Conservation (phyloP, 2,888 invertebrate species). For the Sabatieria punctata region DNA sequence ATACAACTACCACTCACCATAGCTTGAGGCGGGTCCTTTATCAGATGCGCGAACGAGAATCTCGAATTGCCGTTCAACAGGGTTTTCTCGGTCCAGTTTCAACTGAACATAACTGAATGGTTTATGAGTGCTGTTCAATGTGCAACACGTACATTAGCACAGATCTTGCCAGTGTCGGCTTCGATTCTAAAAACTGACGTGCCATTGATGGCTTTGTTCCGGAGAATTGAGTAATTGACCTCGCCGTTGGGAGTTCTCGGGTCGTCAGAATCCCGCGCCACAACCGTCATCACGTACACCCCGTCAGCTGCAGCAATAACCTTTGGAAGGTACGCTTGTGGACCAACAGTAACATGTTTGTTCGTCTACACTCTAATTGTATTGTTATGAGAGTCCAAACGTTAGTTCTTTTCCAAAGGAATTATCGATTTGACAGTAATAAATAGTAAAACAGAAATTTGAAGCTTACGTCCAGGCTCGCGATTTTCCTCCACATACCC, state of each 20-base stretch:
- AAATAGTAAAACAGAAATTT: too few relatives aligned
- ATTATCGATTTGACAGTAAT: too few relatives aligned
- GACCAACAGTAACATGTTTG: too few relatives aligned
- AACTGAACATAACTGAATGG: too few relatives aligned
- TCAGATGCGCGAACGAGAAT: slow-evolving; percentile 26
- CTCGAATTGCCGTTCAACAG: slow-evolving; percentile 20
- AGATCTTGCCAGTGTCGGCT: slow-evolving; percentile 72
- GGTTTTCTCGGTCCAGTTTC: slow-evolving; percentile 22
- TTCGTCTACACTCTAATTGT: too few relatives aligned
- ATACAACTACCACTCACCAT: too few relatives aligned
- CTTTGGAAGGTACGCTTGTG: too few relatives aligned
- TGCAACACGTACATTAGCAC: slow-evolving; percentile 25
- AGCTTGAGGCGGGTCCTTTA: slow-evolving; percentile 21
- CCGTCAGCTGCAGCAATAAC: slow-evolving; percentile 44
- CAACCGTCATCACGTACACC: slow-evolving; percentile 98
- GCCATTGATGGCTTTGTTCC: slow-evolving; percentile 60
- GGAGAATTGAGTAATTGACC: slow-evolving; percentile 56
- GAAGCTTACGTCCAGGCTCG: slow-evolving; percentile 17
- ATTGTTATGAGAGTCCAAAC: too few relatives aligned
- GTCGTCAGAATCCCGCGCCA: slow-evolving; percentile 90
- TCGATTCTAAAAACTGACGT: slow-evolving; percentile 92
- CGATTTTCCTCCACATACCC: slow-evolving; percentile 26
- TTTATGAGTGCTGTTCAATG: too few relatives aligned
- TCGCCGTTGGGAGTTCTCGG: slow-evolving; percentile 66
- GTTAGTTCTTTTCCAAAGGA: too few relatives aligned